Evolutionary conservation across 2,113 vertebrate species (phyloP).

Genomic region (Candoia aspera): DNA sequence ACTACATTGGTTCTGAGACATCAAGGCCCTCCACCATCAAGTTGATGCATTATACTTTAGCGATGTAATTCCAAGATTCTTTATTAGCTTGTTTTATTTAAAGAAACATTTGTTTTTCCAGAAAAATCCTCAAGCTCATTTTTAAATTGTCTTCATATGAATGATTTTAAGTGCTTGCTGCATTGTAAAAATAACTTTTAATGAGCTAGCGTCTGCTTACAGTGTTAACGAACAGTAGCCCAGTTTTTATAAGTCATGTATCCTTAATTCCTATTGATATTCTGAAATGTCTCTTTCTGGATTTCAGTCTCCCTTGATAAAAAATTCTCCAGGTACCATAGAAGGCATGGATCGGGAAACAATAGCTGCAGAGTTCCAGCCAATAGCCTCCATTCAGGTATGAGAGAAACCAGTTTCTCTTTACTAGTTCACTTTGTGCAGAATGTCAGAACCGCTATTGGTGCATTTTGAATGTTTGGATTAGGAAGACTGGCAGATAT

Average conservation of each 20-base stretch:
- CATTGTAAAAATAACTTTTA: neutral
- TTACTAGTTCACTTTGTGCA: neutral
- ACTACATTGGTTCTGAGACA: too few relatives aligned
- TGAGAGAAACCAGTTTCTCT: neutral
- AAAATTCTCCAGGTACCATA: neutral
- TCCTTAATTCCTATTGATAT: neutral
- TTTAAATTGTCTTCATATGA: neutral
- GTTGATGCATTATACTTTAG: too few relatives aligned
- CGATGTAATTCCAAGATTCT: too few relatives aligned
- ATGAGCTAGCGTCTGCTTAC: neutral
- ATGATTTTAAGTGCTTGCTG: neutral
- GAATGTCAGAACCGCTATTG: neutral
- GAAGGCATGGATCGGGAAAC: slow-evolving; percentile 25
- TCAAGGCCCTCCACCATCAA: too few relatives aligned
- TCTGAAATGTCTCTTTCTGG: neutral
- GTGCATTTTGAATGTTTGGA: neutral
- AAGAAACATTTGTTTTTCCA: too few relatives aligned
- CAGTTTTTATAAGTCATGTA: neutral
- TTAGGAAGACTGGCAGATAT: neutral
- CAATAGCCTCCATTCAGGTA: neutral
- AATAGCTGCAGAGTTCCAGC: neutral
- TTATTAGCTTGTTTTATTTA: too few relatives aligned
- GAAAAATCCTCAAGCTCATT: neutral
- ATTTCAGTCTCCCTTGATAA: neutral
- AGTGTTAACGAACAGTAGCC: neutral